These are phyloP conservation scores for Brenthis daphne DNA, from an alignment of 2,888 invertebrate species.

Conservation along the genomic window DNA sequence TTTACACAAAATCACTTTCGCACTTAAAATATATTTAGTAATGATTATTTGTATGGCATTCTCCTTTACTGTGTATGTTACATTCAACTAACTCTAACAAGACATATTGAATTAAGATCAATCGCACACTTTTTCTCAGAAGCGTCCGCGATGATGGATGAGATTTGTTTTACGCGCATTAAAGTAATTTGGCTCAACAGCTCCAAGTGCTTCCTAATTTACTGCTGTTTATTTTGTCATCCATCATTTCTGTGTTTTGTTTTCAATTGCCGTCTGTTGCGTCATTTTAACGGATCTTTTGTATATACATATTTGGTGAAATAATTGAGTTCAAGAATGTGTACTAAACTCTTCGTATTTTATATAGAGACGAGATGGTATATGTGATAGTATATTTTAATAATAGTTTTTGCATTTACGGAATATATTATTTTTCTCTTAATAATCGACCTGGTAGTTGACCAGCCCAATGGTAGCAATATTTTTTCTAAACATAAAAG, in stretches of 20 bases:
- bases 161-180: constrained; percentile 42
- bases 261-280: constrained; percentile 25
- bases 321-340: background rate
- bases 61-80: too few relatives aligned
- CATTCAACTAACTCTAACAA: constrained; percentile 32
- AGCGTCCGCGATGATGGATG: constrained; percentile 45
- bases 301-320: background rate
- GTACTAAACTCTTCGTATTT: too few relatives aligned
- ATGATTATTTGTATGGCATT: too few relatives aligned
- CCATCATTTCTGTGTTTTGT: constrained; percentile 36
- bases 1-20: too few relatives aligned
- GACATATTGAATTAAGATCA: constrained; percentile 46
- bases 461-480: too few relatives aligned
- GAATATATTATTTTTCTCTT: too few relatives aligned
- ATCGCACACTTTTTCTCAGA: constrained; percentile 43
- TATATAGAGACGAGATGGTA: too few relatives aligned
- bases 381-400: too few relatives aligned
- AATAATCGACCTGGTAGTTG: too few relatives aligned
- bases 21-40: too few relatives aligned
- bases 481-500: too few relatives aligned
- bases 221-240: constrained; percentile 38
- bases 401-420: too few relatives aligned
- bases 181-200: constrained; percentile 35
- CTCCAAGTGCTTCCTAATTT: constrained; percentile 54
- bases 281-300: background rate